Conservation (phyloP, 2,797 vertebrate genomes). For the Tauraco hartlaubi region DNA sequence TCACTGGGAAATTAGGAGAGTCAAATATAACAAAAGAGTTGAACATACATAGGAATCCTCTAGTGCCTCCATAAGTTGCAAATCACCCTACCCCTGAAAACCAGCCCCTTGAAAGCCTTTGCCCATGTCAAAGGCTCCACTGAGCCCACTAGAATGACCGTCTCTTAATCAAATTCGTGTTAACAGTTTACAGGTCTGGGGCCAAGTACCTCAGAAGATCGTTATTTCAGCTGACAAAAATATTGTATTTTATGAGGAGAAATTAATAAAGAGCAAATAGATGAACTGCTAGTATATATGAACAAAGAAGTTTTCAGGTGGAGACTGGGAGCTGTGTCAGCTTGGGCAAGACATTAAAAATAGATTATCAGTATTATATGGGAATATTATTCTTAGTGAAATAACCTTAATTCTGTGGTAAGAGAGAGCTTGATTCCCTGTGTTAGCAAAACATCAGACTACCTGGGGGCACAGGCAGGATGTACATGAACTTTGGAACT, state of each 20-base stretch:
- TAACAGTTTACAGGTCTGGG: conserved; percentile 7
- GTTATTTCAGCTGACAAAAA: conserved; percentile 1
- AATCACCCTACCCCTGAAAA: background rate
- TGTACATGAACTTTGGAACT: background rate
- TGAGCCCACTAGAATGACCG: background rate
- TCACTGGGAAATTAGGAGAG: background rate
- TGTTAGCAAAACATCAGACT: background rate
- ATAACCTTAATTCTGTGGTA: background rate
- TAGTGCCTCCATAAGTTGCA: background rate
- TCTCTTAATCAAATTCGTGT: conserved; percentile 3
- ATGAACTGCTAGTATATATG: background rate
- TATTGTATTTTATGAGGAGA: background rate
- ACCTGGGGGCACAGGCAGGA: background rate
- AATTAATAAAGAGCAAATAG: background rate
- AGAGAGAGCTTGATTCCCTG: fast-evolving
- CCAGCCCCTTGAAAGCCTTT: background rate
- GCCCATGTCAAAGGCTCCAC: background rate
- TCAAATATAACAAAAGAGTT: background rate
- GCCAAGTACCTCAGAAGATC: background rate
- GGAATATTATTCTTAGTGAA: background rate
- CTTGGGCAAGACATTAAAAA: background rate
- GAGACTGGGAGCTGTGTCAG: background rate
- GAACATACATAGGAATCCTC: background rate
- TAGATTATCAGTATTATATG: background rate
- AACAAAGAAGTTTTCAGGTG: background rate